Evolutionary conservation across 2,888 invertebrate species (phyloP), one percentile per base, ranked within the genome.

Genomic region (Harpalus rufipes): DNA sequence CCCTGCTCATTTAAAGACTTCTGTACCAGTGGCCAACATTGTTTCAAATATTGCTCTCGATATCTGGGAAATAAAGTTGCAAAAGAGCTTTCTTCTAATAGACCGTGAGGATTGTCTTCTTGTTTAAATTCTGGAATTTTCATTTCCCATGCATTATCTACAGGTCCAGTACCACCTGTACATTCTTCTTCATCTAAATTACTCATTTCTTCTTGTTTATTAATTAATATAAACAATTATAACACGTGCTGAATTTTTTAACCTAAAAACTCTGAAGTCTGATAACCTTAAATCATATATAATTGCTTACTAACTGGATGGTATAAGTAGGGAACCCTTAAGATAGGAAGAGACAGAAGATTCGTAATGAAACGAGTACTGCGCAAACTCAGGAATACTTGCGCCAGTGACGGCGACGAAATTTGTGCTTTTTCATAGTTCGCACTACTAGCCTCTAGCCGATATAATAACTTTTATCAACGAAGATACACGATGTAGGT

Each of bases 41-140:
- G 97, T 88, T 95, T 95, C 7, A 99, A 91, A 91, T 99, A 99
- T 88, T 97, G 96, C 91, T 99, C 99, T 85, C 99, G 93, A 90
- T 99, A 99, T 90, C 98, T 97, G 0, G 99, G 99, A 91, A 99
- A 99, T 14, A 99, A 92, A 0, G 97, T 97, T 0, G 98, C 98
- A 92, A 99, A 99, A 6, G 97, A 96, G 90, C 98, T 98, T 92
- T 99, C 98, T 90, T 97, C 97, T 7, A 97, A 89, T 72, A 99
- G 91, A 61, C 97, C 96, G 92, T 96, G 93, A 84, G 96, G 97
- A 91, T 98, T 99, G 90, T 99, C 96, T 88, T 96, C 96, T 41
- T 95, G 94, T 85, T 94, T 96, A 89, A 99, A 99, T 88, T 95
- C 93, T 0, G 98, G 97, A 86, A 97, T 94, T 93, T 97, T 95